Percentiles rank a stretch among this genome's conserved stretches.
Conservation (phyloP, 2,113 vertebrate genomes). For the Nipponia nippon region DNA sequence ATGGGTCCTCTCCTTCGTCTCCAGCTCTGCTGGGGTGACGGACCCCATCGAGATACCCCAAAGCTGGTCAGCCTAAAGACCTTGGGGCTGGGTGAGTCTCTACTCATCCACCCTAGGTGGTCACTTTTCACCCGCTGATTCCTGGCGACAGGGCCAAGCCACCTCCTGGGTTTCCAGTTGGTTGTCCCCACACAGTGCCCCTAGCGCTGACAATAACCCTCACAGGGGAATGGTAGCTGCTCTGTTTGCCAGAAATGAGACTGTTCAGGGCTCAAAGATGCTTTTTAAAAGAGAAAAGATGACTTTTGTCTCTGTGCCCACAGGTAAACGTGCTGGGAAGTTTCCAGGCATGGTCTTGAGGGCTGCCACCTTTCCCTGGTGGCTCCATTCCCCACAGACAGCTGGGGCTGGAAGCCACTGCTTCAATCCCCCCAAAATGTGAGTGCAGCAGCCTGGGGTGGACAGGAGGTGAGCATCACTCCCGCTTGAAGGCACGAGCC, state of each 20-base stretch:
- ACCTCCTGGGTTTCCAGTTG: neutral
- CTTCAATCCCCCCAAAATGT: fast-evolving
- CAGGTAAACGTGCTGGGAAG: neutral
- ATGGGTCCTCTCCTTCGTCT: neutral
- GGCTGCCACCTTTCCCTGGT: neutral
- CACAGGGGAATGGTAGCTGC: neutral
- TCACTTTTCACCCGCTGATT: neutral
- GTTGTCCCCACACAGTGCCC: neutral
- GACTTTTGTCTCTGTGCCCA: neutral
- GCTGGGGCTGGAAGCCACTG: neutral
- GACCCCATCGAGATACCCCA: neutral
- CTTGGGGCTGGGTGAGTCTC: fast-evolving
- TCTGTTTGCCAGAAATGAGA: neutral
- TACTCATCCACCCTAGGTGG: neutral
- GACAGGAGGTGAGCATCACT: fast-evolving
- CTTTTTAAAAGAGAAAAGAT: neutral
- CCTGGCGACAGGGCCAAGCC: neutral
- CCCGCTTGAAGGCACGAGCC: neutral
- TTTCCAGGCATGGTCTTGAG: neutral
- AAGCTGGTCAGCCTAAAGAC: neutral
- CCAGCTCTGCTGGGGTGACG: neutral
- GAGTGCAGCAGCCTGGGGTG: no score
- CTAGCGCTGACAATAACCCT: neutral
- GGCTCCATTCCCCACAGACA: neutral
- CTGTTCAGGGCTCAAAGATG: no score